Evolutionary conservation across 2,113 vertebrate genomes (phyloP).

Genomic region (Pyrgilauda ruficollis): DNA sequence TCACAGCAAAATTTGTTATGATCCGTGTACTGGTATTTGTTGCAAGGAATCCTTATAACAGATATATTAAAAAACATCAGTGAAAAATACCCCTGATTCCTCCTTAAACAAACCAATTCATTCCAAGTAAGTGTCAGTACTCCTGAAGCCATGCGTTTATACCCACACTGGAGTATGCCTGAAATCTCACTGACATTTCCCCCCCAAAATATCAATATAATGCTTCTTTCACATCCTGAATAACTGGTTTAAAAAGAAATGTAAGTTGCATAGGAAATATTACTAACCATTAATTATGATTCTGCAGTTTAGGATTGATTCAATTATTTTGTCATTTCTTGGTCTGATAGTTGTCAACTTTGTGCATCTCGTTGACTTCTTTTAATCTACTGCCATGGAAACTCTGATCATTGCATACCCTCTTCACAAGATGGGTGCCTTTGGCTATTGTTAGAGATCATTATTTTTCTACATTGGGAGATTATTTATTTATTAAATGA

Average conservation of each 20-base stretch:
- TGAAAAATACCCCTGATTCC: not conserved
- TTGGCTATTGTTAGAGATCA: not conserved
- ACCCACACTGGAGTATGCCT: not conserved
- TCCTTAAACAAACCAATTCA: not conserved
- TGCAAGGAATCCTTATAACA: not conserved
- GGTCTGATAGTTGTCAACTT: not conserved
- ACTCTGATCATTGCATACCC: rapidly evolving
- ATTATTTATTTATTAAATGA: not conserved
- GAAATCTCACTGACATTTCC: not conserved
- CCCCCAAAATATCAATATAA: not conserved
- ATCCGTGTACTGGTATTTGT: not conserved
- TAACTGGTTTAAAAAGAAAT: not conserved
- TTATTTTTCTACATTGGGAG: not conserved
- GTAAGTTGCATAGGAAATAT: not conserved
- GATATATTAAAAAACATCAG: not conserved
- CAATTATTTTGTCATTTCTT: not conserved
- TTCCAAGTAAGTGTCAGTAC: not conserved
- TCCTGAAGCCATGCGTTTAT: not conserved
- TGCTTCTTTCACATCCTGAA: not conserved
- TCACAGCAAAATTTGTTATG: not conserved
- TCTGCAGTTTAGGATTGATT: not conserved
- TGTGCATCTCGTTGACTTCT: not conserved
- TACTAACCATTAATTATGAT: not conserved
- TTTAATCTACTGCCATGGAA: not conserved
- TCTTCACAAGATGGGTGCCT: not conserved